A percentile compares a stretch with the other conserved stretches of the same genome.
phyloP scores from a whole-genome alignment of 2,797 vertebrate species.

The Coregonus sp. region DNA sequence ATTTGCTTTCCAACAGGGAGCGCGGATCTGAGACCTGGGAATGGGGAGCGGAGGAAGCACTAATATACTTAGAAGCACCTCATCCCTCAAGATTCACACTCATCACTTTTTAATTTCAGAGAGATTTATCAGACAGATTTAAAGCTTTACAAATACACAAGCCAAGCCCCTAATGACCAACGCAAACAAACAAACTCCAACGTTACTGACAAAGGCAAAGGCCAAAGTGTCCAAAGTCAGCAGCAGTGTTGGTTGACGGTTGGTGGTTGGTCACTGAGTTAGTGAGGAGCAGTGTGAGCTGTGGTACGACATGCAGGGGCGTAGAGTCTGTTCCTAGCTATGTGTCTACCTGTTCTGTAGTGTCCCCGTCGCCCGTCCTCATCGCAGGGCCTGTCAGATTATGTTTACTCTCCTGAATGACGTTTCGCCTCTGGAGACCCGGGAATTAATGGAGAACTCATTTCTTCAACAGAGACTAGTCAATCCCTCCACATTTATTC shows the following conservation, averaged over 20 bases:
- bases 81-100: conserved; percentile 22
- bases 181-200: background rate
- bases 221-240: no score
- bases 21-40: conserved; percentile 44
- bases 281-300: background rate
- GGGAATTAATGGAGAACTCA: conserved; percentile 67
- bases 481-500: conserved; percentile 73
- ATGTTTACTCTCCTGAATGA: conserved; percentile 76
- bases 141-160: conserved; percentile 2
- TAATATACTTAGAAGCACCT: conserved; percentile 36
- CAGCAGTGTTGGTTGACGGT: background rate
- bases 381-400: conserved; percentile 63
- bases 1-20: conserved; percentile 65
- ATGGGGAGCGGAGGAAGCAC: conserved; percentile 25
- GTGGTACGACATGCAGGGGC: background rate
- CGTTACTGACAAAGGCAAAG: background rate
- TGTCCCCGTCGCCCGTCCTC: conserved; percentile 14
- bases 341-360: conserved; percentile 43
- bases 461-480: conserved; percentile 73
- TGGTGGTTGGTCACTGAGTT: background rate
- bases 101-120: conserved; percentile 27
- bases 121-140: conserved; percentile 1
- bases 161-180: background rate
- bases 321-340: conserved; percentile 33
- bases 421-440: conserved; percentile 71